phyloP scores from a whole-genome alignment of 30 jellyfish, hydroid and myxozoan genomes.

The Chrysaora quinquecirrha region DNA sequence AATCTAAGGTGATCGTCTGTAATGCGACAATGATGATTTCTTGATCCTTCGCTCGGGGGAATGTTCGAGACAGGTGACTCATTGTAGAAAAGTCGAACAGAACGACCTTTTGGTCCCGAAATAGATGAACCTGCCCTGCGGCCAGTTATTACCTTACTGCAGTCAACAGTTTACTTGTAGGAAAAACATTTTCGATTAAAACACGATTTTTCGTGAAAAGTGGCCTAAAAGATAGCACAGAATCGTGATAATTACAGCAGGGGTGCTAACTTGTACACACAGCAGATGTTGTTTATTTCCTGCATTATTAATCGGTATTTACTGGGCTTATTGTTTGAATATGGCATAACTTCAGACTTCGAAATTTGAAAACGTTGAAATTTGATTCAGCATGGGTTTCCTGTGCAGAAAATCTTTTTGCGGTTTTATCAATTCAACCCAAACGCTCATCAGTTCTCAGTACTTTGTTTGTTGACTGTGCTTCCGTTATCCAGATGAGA shows the following conservation, averaged over 20 bases:
- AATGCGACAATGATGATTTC: not conserved
- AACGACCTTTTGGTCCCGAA: slow-evolving; percentile 69
- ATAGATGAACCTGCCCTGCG: slow-evolving; percentile 41
- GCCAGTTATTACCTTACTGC: not conserved
- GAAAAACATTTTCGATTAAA: not conserved
- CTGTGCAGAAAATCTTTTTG: not conserved
- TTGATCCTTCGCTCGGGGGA: slow-evolving; percentile 4
- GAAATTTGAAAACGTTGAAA: too few species aligned
- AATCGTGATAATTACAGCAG: too few species aligned
- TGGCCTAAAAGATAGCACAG: not conserved
- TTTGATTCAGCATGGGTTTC: not conserved
- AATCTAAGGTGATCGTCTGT: not conserved
- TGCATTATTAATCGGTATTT: not conserved
- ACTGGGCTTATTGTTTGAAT: not conserved
- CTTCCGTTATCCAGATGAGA: not conserved
- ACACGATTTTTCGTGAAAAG: not conserved
- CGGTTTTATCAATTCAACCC: not conserved
- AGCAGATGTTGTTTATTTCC: not conserved
- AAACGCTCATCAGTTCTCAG: not conserved
- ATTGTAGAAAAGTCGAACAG: slow-evolving; percentile 48
- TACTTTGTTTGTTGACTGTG: not conserved
- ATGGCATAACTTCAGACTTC: not conserved
- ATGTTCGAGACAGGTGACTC: slow-evolving; percentile 47
- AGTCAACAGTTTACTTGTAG: not conserved
- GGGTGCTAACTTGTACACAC: not conserved